Evolutionary conservation across 2,113 vertebrate species (phyloP).

Genomic region (Calidris pygmaea): DNA sequence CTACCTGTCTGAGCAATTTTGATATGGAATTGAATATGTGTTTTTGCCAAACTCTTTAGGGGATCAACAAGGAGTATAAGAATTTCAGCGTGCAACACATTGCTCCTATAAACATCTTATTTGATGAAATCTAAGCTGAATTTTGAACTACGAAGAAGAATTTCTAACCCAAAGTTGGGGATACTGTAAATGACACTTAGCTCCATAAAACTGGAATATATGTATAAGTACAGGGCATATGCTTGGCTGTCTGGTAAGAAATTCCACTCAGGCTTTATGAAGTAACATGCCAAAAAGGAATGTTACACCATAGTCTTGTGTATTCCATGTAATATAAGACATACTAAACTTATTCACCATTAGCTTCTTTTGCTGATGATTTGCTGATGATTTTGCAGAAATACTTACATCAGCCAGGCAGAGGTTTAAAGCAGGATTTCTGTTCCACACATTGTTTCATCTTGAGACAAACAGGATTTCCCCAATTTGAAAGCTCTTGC

Average conservation of each 20-base stretch:
- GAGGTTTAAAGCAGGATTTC: background rate
- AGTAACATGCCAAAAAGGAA: conserved; percentile 43
- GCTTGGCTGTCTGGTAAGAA: conserved; percentile 51
- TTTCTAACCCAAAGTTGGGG: background rate
- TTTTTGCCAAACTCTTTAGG: background rate
- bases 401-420: background rate
- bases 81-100: background rate
- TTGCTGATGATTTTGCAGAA: conserved; percentile 13
- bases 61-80: background rate
- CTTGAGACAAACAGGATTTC: background rate
- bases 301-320: background rate
- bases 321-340: conserved; percentile 15
- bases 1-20: background rate
- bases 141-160: background rate
- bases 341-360: background rate
- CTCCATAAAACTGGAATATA: conserved; percentile 28
- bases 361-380: background rate
- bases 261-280: conserved; percentile 31
- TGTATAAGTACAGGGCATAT: conserved; percentile 20
- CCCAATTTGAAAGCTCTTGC: background rate
- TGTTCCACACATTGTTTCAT: background rate
- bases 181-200: conserved; percentile 1
- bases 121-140: background rate
- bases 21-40: background rate
- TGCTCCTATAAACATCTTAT: background rate